Percentiles rank a stretch among this genome's conserved stretches.
Conservation (phyloP, 2,888 invertebrate genomes). For the Drosophila kambysellisi region DNA sequence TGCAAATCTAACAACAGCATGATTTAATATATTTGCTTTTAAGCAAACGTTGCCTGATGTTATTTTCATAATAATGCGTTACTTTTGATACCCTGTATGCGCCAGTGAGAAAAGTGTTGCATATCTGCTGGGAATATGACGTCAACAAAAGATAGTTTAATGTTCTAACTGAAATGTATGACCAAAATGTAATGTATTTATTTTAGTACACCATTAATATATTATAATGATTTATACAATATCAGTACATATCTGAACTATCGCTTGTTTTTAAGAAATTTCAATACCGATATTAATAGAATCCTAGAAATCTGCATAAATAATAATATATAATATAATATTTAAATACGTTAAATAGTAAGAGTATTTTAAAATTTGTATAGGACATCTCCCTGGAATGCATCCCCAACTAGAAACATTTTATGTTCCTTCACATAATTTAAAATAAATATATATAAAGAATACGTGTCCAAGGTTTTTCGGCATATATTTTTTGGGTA, state of each 20-base stretch:
- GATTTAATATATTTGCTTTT: slow-evolving; percentile 71
- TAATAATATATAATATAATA: too few relatives aligned
- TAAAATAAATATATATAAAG: slow-evolving; percentile 16
- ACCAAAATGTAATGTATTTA: neutral
- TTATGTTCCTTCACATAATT: slow-evolving; percentile 4
- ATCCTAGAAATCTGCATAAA: neutral
- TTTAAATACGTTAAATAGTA: neutral
- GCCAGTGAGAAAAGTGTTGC: neutral
- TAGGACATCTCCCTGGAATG: slow-evolving; percentile 2
- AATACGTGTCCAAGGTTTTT: slow-evolving; percentile 24
- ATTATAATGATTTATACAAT: neutral
- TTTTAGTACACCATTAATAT: neutral
- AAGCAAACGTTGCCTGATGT: slow-evolving; percentile 59
- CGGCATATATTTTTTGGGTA: slow-evolving; percentile 19
- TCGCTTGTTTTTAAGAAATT: neutral
- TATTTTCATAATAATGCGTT: slow-evolving; percentile 42
- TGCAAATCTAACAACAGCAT: slow-evolving; percentile 69
- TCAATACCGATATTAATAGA: neutral
- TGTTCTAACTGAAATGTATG: neutral
- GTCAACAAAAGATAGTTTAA: neutral
- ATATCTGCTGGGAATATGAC: neutral
- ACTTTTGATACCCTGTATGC: slow-evolving; percentile 27
- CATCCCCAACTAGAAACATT: too few relatives aligned
- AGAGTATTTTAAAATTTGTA: neutral
- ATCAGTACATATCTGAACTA: neutral